Percentiles rank a stretch among this genome's conserved stretches.
These are phyloP conservation scores for Electrona antarctica DNA, from an alignment of 2,113 vertebrate species.

Conservation along the genomic window DNA sequence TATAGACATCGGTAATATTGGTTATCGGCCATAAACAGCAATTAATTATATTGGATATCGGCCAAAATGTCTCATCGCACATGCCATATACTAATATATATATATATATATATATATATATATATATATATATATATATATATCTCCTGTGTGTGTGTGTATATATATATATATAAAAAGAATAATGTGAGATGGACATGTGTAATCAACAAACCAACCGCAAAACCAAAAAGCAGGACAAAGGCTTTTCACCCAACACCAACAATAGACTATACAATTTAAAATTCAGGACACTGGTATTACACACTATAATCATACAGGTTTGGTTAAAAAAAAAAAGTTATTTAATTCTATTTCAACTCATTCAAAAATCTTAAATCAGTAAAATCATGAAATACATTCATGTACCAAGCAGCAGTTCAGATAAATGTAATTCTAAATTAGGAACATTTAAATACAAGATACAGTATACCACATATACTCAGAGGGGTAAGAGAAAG, in stretches of 20 bases:
- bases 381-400: conserved; percentile 44
- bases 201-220: conserved; percentile 40
- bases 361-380: conserved; percentile 23
- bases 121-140: too few relatives aligned
- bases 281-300: too few relatives aligned
- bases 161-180: background rate
- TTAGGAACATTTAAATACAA: background rate
- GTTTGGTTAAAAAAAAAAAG: conserved; percentile 3
- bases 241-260: conserved; percentile 21
- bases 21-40: too few relatives aligned
- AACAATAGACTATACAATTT: too few relatives aligned
- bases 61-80: too few relatives aligned
- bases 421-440: conserved; percentile 20
- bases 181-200: conserved; percentile 25
- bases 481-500: conserved; percentile 12
- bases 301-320: too few relatives aligned
- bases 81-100: too few relatives aligned
- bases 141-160: too few relatives aligned
- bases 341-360: conserved; percentile 31
- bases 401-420: conserved; percentile 17
- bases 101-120: too few relatives aligned
- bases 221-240: conserved; percentile 29
- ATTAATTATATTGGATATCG: too few relatives aligned
- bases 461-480: conserved; percentile 10
- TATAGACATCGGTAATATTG: too few relatives aligned